phyloP scores from a whole-genome alignment of 2,113 vertebrate genomes.

The Gobiocypris rarus region DNA sequence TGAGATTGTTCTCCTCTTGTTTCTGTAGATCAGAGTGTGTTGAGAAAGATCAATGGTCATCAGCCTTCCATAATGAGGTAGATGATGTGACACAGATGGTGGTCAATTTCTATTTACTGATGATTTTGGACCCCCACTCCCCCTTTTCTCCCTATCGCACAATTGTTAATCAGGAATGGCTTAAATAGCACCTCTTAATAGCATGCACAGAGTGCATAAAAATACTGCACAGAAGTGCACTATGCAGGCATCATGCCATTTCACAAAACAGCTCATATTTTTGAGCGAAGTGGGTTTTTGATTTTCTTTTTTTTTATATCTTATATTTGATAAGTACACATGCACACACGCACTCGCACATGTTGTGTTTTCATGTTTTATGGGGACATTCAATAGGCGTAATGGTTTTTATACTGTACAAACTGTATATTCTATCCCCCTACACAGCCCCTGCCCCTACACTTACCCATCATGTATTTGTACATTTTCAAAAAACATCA shows the following conservation, averaged over 20 bases:
- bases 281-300: not conserved
- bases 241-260: not conserved
- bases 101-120: slow-evolving; percentile 47
- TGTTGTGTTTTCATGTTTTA: too few relatives aligned
- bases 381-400: too few relatives aligned
- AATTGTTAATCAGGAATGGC: slow-evolving; percentile 13
- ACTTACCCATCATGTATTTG: too few relatives aligned
- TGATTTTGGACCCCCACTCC: slow-evolving; percentile 18
- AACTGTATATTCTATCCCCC: too few relatives aligned
- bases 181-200: slow-evolving; percentile 5
- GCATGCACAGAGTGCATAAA: not conserved
- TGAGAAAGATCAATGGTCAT: slow-evolving; percentile 50
- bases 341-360: too few relatives aligned
- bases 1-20: slow-evolving; percentile 37
- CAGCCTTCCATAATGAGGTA: slow-evolving; percentile 47
- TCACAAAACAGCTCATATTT: not conserved
- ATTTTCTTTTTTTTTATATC: too few relatives aligned
- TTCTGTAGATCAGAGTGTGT: slow-evolving; percentile 42
- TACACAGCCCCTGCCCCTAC: too few relatives aligned
- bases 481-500: too few relatives aligned
- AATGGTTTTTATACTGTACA: too few relatives aligned
- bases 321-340: too few relatives aligned
- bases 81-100: slow-evolving; percentile 47
- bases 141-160: slow-evolving; percentile 4
- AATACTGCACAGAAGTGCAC: not conserved